Base-by-base conservation (phyloP, 2,888 invertebrate species). In the Caenorhabditis sp. region DNA sequence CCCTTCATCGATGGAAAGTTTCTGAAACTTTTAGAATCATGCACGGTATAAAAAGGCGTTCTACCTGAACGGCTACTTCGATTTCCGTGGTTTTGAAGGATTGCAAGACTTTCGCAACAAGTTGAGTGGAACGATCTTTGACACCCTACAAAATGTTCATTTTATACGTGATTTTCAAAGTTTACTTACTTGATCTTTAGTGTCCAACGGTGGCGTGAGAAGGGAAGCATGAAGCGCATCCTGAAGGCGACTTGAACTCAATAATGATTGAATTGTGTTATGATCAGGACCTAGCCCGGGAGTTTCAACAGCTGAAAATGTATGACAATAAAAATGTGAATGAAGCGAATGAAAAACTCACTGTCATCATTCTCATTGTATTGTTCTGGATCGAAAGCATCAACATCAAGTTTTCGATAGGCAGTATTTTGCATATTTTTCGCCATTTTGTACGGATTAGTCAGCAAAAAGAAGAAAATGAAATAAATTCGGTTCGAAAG, bases 361-460 rank as follows among this genome's bases (percentile, higher is more conserved):
- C 83, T 74, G 21, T 84, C 84, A 10, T 84, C 84, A 27, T 77
- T 78, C 25, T 84, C 84, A 21, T 83, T 75, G 65, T 82, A 84
- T 58, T 81, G 75, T 61, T 85, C 83, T 26, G 82, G 80, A 56
- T 84, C 82, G 52, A 79, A 81, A 5, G 81, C 84, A 67, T 87
- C 87, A 14, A 87, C 86, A 63, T 87, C 83, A 20, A 87, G 59
- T 56, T 82, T 79, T 26, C 87, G 76, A 68, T 86, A 87, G 8
- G 79, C 69, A 14, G 83, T 84, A 58, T 77, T 81, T 59, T 78
- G 67, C 77, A 83, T 80, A 67, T 85, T 84, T 69, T 83, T 85
- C 38, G 85, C 77, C 85, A 85, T 85, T 59, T 25, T 56, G 17
- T 10, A 56, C 14, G 17, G 26, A 56, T 23, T 56, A n/a, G 56